These are phyloP conservation scores for Varanus komodoensis DNA, from an alignment of 2,113 vertebrate genomes.

Conservation along the genomic window DNA sequence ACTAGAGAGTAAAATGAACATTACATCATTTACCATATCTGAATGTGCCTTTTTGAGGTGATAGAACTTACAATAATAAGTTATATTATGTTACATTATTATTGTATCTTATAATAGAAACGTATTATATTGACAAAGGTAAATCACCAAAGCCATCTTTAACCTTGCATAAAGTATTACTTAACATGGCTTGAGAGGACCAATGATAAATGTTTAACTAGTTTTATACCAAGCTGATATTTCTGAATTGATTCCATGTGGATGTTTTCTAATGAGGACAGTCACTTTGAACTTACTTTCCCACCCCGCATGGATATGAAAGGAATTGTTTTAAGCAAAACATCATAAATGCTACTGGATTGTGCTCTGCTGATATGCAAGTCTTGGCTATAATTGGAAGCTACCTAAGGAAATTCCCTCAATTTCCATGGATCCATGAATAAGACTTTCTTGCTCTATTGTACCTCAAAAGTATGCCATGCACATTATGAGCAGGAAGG, in stretches of 20 bases:
- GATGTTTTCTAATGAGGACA: slow-evolving; percentile 14
- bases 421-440: not conserved
- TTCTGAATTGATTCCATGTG: not conserved
- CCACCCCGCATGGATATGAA: slow-evolving; percentile 1
- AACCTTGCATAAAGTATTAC: not conserved
- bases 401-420: not conserved
- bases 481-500: not conserved
- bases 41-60: not conserved
- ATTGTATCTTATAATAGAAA: too few relatives aligned
- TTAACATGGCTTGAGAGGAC: not conserved
- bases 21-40: not conserved
- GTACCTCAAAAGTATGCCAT: not conserved
- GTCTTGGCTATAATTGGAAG: not conserved
- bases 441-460: not conserved
- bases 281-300: not conserved
- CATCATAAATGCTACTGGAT: not conserved
- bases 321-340: not conserved
- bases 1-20: not conserved
- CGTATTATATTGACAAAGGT: not conserved
- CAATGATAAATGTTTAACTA: not conserved
- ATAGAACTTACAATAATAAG: too few relatives aligned
- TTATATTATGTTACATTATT: too few relatives aligned
- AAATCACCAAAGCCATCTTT: not conserved
- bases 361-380: not conserved
- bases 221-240: slow-evolving; percentile 34